Conservation (phyloP, 2,888 invertebrate species). For the Cephus spinipes region DNA sequence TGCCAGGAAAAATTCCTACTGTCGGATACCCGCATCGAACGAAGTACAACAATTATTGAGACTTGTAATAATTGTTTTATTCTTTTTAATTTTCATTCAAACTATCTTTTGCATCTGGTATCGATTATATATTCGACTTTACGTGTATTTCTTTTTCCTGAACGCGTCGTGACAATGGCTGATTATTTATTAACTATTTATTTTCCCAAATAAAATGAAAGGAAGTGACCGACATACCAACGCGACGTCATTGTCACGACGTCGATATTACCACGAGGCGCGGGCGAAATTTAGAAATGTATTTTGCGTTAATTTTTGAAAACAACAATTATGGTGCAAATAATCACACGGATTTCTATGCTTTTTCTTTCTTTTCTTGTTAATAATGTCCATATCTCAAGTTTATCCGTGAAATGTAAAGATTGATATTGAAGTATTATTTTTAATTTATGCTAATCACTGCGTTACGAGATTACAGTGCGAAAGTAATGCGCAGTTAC, state of each 20-base stretch:
- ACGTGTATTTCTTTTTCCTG: neutral
- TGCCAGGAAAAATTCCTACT: too few species aligned
- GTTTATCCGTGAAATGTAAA: conserved; percentile 28
- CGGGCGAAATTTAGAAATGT: neutral
- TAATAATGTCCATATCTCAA: conserved; percentile 30
- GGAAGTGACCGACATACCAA: neutral
- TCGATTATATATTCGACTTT: neutral
- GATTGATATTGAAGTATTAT: conserved; percentile 49
- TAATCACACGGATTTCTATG: neutral
- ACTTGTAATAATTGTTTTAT: neutral
- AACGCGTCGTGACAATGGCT: neutral
- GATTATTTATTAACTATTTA: neutral
- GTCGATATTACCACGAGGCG: neutral
- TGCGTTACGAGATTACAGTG: conserved; percentile 11
- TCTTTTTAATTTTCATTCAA: neutral
- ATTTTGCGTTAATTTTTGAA: conserved; percentile 24
- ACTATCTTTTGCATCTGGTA: neutral
- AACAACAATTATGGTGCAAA: neutral
- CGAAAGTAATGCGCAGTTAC: conserved; percentile 23
- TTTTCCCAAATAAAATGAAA: neutral
- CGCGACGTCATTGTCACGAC: neutral
- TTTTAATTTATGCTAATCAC: conserved; percentile 36
- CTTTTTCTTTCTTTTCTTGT: conserved; percentile 31
- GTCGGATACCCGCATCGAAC: neutral
- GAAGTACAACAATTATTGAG: neutral